Evolutionary conservation across 2,888 invertebrate genomes (phyloP).

Genomic region (Amiota mariae): DNA sequence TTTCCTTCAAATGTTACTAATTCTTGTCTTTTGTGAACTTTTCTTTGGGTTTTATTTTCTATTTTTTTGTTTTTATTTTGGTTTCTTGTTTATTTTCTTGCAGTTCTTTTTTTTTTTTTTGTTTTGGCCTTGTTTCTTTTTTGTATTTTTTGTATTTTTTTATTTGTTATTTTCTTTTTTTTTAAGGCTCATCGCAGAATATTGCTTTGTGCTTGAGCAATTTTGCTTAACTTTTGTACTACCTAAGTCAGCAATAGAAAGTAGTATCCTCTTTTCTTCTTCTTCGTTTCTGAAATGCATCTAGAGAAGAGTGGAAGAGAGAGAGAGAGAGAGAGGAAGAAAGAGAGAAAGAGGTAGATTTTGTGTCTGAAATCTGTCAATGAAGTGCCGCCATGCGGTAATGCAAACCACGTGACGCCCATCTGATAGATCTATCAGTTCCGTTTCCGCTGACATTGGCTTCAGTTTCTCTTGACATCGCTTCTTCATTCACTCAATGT

Average conservation of each 20-base stretch:
- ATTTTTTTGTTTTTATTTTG: neutral
- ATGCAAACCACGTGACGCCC: slow-evolving; percentile 45
- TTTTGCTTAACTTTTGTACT: slow-evolving; percentile 4
- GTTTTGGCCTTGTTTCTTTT: neutral
- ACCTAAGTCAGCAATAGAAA: no score
- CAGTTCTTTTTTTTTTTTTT: neutral
- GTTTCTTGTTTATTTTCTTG: neutral
- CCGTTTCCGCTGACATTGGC: slow-evolving; percentile 15
- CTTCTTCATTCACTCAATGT: neutral
- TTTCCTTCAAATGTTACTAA: neutral
- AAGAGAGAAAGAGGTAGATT: no score
- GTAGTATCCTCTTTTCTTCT: no score
- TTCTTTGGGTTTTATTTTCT: neutral
- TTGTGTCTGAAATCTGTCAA: slow-evolving; percentile 18
- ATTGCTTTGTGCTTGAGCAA: slow-evolving; percentile 20
- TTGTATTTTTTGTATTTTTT: neutral
- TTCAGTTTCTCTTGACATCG: neutral
- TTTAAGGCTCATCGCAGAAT: slow-evolving; percentile 1
- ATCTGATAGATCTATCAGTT: slow-evolving; percentile 12
- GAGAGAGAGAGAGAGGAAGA: no score
- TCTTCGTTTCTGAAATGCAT: no score
- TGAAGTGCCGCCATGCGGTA: slow-evolving; percentile 39
- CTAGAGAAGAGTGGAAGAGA: no score
- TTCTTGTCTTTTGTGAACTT: neutral
- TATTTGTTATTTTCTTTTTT: neutral